Evolutionary conservation across 1,140 invertebrate genomes (phyloP).

Genomic region (Euura lappo): DNA sequence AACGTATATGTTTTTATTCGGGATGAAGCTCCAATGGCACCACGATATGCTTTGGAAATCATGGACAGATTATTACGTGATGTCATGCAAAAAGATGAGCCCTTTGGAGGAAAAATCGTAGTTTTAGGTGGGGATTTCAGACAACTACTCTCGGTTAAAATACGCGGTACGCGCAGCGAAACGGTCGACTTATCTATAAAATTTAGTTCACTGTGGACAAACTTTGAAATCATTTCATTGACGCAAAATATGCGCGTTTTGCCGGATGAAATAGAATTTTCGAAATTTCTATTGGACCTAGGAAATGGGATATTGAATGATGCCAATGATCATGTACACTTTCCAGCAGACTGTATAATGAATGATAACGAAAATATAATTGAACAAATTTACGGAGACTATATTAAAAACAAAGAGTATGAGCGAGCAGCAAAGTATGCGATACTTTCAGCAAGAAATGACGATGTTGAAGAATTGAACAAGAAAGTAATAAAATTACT

Average conservation of each 20-base stretch:
- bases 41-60: too few relatives aligned
- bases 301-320: conserved; percentile 28
- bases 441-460: conserved; percentile 12
- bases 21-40: too few relatives aligned
- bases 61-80: conserved; percentile 17
- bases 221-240: conserved; percentile 22
- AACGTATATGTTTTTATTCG: not conserved
- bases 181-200: too few relatives aligned
- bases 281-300: conserved; percentile 9
- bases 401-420: conserved; percentile 6
- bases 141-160: too few relatives aligned
- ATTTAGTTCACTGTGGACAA: too few relatives aligned
- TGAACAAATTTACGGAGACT: conserved; percentile 13
- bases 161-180: too few relatives aligned
- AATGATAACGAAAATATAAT: conserved; percentile 8
- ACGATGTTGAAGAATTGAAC: conserved; percentile 31
- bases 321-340: conserved; percentile 17
- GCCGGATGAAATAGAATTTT: conserved; percentile 13
- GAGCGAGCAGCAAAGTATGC: conserved; percentile 9
- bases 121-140: too few relatives aligned
- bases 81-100: conserved; percentile 26
- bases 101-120: conserved; percentile 33
- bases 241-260: conserved; percentile 21
- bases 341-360: too few relatives aligned
- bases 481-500: too few relatives aligned